Evolutionary conservation across 2,888 invertebrate genomes (phyloP).

Genomic region (Xestoiulus laeticollis): DNA sequence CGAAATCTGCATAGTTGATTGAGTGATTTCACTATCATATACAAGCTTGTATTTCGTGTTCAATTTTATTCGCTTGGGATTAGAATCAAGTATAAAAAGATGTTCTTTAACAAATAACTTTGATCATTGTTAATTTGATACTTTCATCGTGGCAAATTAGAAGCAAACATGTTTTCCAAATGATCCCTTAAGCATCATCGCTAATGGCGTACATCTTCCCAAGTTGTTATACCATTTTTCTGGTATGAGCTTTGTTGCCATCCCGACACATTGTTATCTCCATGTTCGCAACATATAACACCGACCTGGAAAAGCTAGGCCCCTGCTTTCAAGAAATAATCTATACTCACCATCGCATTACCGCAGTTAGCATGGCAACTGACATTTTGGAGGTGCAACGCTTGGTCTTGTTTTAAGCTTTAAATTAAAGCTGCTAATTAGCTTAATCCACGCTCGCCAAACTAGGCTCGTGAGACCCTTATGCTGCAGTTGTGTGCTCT

Average conservation of each 20-base stretch:
- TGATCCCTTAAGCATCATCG: neutral
- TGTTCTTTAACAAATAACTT: too few species aligned
- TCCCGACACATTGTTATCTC: neutral
- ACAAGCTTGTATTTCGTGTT: too few species aligned
- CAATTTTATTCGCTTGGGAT: too few species aligned
- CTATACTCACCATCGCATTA: neutral
- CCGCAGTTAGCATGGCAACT: neutral
- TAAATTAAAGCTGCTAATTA: slow-evolving; percentile 9
- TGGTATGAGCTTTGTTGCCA: neutral
- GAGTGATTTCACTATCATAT: too few species aligned
- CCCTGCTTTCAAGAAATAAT: neutral
- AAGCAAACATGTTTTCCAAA: too few species aligned
- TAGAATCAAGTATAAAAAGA: too few species aligned
- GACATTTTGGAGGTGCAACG: neutral
- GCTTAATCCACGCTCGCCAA: neutral
- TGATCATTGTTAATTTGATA: too few species aligned
- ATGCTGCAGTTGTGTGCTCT: neutral
- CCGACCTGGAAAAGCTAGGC: neutral
- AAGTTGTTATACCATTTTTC: too few species aligned
- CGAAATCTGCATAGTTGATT: too few species aligned
- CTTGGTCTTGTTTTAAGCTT: neutral
- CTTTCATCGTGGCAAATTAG: too few species aligned
- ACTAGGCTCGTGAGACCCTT: neutral
- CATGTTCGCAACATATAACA: neutral
- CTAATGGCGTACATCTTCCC: too few species aligned